These are phyloP conservation scores for Cylas formicarius DNA, from an alignment of 1,140 invertebrate genomes.

Conservation along the genomic window DNA sequence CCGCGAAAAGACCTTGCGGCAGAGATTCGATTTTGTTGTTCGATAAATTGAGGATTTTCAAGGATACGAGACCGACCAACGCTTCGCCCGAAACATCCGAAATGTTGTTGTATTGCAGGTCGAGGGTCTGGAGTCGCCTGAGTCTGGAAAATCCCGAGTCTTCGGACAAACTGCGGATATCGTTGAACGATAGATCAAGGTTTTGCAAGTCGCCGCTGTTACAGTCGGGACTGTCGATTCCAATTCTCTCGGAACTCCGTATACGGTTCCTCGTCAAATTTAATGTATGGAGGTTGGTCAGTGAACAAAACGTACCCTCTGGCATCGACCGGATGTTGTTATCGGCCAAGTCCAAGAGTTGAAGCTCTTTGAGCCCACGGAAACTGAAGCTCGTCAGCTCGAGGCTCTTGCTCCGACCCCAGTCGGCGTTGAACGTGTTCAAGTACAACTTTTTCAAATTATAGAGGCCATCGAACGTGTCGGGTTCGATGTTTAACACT, in stretches of 20 bases:
- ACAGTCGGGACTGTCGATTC: constrained; percentile 50
- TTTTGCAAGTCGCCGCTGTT: constrained; percentile 56
- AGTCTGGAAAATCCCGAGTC: constrained; percentile 65
- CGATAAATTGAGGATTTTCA: constrained; percentile 76
- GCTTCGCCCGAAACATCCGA: constrained; percentile 70
- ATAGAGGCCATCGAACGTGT: constrained; percentile 67
- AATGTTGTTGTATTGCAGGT: constrained; percentile 76
- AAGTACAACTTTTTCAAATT: constrained; percentile 67
- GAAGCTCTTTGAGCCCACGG: constrained; percentile 65
- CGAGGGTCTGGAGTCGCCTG: constrained; percentile 65
- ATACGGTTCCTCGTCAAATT: constrained; percentile 80
- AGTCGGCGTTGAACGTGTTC: constrained; percentile 68
- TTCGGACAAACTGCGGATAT: constrained; percentile 60
- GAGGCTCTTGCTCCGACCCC: constrained; percentile 63
- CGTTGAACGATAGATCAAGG: constrained; percentile 73
- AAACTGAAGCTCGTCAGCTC: constrained; percentile 62
- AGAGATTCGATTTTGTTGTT: constrained; percentile 70
- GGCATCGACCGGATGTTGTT: constrained; percentile 76
- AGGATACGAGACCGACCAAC: constrained; percentile 62
- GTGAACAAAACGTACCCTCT: constrained; percentile 63
- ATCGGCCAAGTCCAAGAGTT: constrained; percentile 68
- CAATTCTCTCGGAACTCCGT: constrained; percentile 62
- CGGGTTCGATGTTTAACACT: constrained; percentile 63
- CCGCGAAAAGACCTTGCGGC: constrained; percentile 70
- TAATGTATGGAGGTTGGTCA: constrained; percentile 70